Percentiles rank a stretch among this genome's conserved stretches.
Evolutionary conservation across 2,113 vertebrate genomes (phyloP).

Genomic region (Microtus richardsoni): DNA sequence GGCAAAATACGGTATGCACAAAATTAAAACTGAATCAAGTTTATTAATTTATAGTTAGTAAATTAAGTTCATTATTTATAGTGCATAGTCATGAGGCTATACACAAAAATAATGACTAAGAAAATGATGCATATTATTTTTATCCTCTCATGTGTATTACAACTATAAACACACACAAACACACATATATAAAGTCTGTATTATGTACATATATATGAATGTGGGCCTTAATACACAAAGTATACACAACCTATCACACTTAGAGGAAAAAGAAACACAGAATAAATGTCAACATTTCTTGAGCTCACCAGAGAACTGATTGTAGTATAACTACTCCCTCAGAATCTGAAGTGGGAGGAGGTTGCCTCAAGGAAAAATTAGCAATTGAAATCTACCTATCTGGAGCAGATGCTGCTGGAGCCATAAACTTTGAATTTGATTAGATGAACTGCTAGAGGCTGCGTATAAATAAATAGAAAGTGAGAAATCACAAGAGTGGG

Average conservation of each 20-base stretch:
- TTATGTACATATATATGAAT: not conserved
- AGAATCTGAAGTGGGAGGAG: not conserved
- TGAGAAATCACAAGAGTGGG: not conserved
- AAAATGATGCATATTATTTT: not conserved
- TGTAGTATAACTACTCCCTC: not conserved
- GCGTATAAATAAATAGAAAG: not conserved
- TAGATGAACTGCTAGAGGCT: not conserved
- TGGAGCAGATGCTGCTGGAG: not conserved
- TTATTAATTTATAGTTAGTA: not conserved
- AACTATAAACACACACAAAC: too few relatives aligned
- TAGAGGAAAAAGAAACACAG: slow-evolving; percentile 4
- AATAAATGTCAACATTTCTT: slow-evolving; percentile 6
- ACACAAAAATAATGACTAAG: not conserved
- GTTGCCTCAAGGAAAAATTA: not conserved
- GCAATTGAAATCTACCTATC: slow-evolving; percentile 3
- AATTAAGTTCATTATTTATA: not conserved
- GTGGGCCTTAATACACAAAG: not conserved
- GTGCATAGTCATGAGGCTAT: not conserved
- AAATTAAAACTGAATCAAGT: not conserved
- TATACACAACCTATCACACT: not conserved
- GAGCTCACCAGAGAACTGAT: not conserved
- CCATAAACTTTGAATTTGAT: not conserved
- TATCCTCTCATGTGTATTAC: not conserved
- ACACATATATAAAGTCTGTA: not conserved
- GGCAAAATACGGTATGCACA: not conserved